Evolutionary conservation across 2,888 invertebrate species (phyloP).

Genomic region (Limenitis camilla): DNA sequence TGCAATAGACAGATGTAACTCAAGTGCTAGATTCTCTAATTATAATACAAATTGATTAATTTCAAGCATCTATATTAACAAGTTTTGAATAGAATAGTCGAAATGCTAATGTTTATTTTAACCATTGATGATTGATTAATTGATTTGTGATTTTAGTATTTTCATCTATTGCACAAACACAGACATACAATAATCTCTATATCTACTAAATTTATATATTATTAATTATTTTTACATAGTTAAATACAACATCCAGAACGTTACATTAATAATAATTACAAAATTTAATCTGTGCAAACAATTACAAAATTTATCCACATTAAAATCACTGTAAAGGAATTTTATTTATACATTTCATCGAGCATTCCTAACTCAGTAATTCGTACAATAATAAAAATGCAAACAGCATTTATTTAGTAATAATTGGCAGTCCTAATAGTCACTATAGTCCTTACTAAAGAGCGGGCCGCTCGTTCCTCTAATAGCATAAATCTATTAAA

Average conservation of each 20-base stretch:
- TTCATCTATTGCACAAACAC: constrained; percentile 70
- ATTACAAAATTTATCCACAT: constrained; percentile 51
- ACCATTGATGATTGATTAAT: constrained; percentile 14
- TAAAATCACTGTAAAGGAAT: constrained; percentile 40
- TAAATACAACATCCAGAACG: constrained; percentile 71
- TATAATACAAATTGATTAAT: constrained; percentile 61
- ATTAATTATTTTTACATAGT: constrained; percentile 62
- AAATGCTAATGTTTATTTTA: constrained; percentile 40
- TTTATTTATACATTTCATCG: constrained; percentile 44
- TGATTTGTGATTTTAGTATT: constrained; percentile 34
- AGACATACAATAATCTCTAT: constrained; percentile 52
- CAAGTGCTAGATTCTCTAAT: constrained; percentile 64
- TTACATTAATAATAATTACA: constrained; percentile 69
- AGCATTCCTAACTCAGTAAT: constrained; percentile 55
- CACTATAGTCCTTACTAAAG: constrained; percentile 42
- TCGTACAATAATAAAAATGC: constrained; percentile 59
- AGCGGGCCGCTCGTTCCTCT: constrained; percentile 20
- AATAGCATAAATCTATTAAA: constrained; percentile 18
- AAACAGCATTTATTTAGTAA: constrained; percentile 50
- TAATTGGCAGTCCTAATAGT: constrained; percentile 65
- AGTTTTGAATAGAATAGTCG: constrained; percentile 48
- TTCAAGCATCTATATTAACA: constrained; percentile 64
- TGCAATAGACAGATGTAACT: constrained; percentile 59
- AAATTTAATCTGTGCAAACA: constrained; percentile 67
- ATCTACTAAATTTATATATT: constrained; percentile 64